phyloP scores from a whole-genome alignment of 2,888 invertebrate species.

The Noctuana brunneofusca region DNA sequence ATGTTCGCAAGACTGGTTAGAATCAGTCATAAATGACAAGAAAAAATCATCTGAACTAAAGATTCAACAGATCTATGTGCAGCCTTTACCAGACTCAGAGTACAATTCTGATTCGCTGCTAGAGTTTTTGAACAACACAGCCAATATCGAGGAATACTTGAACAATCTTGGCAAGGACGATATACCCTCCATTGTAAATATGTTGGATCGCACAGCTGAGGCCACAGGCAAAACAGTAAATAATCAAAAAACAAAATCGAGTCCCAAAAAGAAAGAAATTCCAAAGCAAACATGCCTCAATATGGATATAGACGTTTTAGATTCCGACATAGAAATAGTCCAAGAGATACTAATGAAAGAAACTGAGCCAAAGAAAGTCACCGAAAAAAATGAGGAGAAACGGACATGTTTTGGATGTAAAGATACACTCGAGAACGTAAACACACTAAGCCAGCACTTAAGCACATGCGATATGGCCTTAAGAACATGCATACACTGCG shows the following conservation, averaged over 20 bases:
- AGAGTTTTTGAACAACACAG: slow-evolving; percentile 75
- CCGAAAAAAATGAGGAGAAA: slow-evolving; percentile 48
- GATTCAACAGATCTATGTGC: slow-evolving; percentile 63
- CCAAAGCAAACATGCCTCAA: slow-evolving; percentile 49
- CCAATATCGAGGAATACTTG: slow-evolving; percentile 73
- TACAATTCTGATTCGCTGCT: slow-evolving; percentile 76
- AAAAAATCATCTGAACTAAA: slow-evolving; percentile 60
- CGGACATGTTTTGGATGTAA: slow-evolving; percentile 69
- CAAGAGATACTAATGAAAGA: slow-evolving; percentile 66
- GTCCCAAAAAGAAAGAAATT: slow-evolving; percentile 63
- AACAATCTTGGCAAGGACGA: slow-evolving; percentile 75
- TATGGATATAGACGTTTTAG: slow-evolving; percentile 71
- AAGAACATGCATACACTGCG: slow-evolving; percentile 67
- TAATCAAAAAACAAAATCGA: slow-evolving; percentile 55
- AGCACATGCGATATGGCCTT: slow-evolving; percentile 65
- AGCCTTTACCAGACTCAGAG: slow-evolving; percentile 74
- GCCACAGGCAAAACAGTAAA: slow-evolving; percentile 50
- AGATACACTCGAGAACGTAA: slow-evolving; percentile 56
- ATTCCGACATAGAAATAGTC: slow-evolving; percentile 67
- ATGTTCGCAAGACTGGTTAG: slow-evolving; percentile 75
- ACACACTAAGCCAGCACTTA: slow-evolving; percentile 66
- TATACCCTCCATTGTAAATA: slow-evolving; percentile 72
- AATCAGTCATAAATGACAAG: slow-evolving; percentile 62
- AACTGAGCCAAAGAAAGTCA: slow-evolving; percentile 51
- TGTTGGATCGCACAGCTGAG: slow-evolving; percentile 64